Base-by-base conservation (phyloP, 1,140 invertebrate genomes). In the Pomacea maculata region DNA sequence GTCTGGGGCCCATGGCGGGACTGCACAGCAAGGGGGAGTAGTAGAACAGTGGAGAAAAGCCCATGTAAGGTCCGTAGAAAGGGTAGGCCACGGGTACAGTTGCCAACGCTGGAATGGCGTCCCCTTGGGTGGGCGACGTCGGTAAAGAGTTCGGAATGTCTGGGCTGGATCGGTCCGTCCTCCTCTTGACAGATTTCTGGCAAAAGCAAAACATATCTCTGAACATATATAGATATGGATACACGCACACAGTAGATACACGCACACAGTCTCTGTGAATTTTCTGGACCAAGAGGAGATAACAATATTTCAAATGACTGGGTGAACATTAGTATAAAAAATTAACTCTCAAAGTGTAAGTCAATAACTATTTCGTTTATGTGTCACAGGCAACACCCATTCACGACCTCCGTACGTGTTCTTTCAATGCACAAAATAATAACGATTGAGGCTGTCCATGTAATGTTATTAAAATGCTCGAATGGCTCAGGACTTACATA, bases 141-240 rank as follows among this genome's bases (percentile, higher is more conserved):
- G 77, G 77, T 45, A 71, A 54, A 45, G 6, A 14, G 34, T 4
- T 21, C 54, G 77, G 64, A 17, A 34, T 14, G 65, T 78, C 52
- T 19, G 45, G 54, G 17, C 61, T 57, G 14, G 29, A 10, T 45
- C 11, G 25, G 9, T 65, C 75, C 25, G 67, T 65, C 25, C 68
- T 78, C 67, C 77, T 65, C 67, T 78, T 78, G 45, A 25, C n/a
- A 54, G 52, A 55, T 25, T 78, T 78, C 65, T 78, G 9, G 77
- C 8, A n/a, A 52, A 25, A 61, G 11, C 17, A 76, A 29, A 76
- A 76, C 25, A n/a, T 14, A 57, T 1, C 12, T 17, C 5, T 34
- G 67, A 17, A 54, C 80, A 65, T 25, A 73, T 54, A 73, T n/a
- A 29, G 11, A 75, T 54, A 80, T 34, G 17, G 29, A 75, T 54